phyloP scores from a whole-genome alignment of 2,888 invertebrate species.

The Zeuzera pyrina region DNA sequence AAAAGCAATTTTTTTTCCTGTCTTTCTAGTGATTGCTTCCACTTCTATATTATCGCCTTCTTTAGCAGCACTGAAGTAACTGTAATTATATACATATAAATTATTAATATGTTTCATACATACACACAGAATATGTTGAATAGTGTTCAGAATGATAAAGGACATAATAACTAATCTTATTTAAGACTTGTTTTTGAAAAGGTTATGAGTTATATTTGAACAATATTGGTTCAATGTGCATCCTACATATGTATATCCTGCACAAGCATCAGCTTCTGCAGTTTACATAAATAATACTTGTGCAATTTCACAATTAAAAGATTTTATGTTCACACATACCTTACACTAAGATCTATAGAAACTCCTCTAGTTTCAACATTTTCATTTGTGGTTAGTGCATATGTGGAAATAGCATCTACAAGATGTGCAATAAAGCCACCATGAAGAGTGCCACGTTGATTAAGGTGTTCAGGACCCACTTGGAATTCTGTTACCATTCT shows the following conservation, averaged over 20 bases:
- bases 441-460: constrained; percentile 82
- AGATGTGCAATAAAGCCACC: constrained; percentile 90
- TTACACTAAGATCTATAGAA: constrained; percentile 86
- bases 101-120: constrained; percentile 1
- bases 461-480: constrained; percentile 82
- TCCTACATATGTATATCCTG: background rate
- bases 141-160: too few relatives aligned
- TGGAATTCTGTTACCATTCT: constrained; percentile 82
- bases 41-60: constrained; percentile 86
- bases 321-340: constrained; percentile 61
- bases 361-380: constrained; percentile 78
- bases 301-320: too few relatives aligned
- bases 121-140: too few relatives aligned
- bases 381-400: constrained; percentile 81
- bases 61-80: constrained; percentile 83
- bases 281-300: too few relatives aligned
- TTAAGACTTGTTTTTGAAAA: too few relatives aligned
- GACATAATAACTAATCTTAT: too few relatives aligned
- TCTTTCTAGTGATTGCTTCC: constrained; percentile 82
- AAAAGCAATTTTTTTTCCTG: constrained; percentile 87
- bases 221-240: background rate
- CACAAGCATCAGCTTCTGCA: too few relatives aligned
- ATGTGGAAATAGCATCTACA: constrained; percentile 80
- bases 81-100: constrained; percentile 47
- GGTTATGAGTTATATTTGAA: background rate